Conservation (phyloP, 1,140 invertebrate genomes). For the Drosophila obscura region DNA sequence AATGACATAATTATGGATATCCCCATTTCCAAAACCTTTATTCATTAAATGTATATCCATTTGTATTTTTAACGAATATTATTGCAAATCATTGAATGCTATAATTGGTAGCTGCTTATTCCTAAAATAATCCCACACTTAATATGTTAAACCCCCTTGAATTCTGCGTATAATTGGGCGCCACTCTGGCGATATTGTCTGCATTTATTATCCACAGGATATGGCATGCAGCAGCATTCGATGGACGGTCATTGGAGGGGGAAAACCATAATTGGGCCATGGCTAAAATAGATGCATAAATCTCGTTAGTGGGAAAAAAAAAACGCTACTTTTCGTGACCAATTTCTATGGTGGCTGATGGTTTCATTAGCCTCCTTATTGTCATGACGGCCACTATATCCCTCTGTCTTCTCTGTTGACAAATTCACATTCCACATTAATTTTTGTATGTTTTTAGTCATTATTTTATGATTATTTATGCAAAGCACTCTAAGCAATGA, state of each 20-base stretch:
- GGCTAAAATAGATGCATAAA: slow-evolving; percentile 60
- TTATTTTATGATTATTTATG: slow-evolving; percentile 35
- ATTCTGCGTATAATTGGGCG: slow-evolving; percentile 16
- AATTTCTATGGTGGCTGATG: slow-evolving; percentile 8
- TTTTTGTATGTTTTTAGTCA: neutral
- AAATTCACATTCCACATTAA: neutral
- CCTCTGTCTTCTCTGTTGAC: slow-evolving; percentile 6
- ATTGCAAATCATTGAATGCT: too few relatives aligned
- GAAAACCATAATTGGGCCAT: slow-evolving; percentile 47
- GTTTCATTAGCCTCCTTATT: too few relatives aligned
- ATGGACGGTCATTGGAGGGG: slow-evolving; percentile 13
- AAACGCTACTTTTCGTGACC: slow-evolving; percentile 5
- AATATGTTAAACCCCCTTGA: neutral
- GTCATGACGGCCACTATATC: too few relatives aligned
- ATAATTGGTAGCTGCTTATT: slow-evolving; percentile 33
- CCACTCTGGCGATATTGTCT: slow-evolving; percentile 15
- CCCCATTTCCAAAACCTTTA: too few relatives aligned
- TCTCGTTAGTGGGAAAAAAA: slow-evolving; percentile 40
- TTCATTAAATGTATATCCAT: too few relatives aligned
- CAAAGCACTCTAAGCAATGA: slow-evolving; percentile 18
- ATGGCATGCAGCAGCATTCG: slow-evolving; percentile 15
- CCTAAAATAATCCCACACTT: slow-evolving; percentile 14
- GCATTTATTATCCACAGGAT: slow-evolving; percentile 30
- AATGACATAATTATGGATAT: too few relatives aligned
- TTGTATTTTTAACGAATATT: too few relatives aligned